These are phyloP conservation scores for Bombus confusus DNA, from an alignment of 1,140 invertebrate species.

Conservation along the genomic window DNA sequence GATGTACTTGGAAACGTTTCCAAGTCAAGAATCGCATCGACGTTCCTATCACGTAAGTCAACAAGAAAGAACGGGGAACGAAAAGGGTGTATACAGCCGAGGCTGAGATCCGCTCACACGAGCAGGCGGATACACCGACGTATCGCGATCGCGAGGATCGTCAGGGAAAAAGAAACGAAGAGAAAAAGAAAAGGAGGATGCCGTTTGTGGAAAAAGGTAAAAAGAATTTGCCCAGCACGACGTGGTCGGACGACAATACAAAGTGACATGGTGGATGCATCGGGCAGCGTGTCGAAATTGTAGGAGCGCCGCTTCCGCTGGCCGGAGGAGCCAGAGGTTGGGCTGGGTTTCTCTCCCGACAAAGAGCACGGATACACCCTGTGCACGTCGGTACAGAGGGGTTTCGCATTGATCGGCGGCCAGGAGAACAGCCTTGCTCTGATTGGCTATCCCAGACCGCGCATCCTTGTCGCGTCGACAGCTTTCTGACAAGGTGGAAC, in stretches of 20 bases:
- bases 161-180: not conserved
- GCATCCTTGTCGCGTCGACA: slow-evolving; percentile 57
- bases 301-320: slow-evolving; percentile 29
- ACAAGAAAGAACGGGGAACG: not conserved
- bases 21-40: not conserved
- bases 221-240: not conserved
- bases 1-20: not conserved
- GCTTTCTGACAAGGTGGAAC: not conserved
- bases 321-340: slow-evolving; percentile 22
- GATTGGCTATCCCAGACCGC: slow-evolving; percentile 73
- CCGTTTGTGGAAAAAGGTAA: not conserved
- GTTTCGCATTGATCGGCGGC: slow-evolving; percentile 81
- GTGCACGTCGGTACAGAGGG: slow-evolving; percentile 78
- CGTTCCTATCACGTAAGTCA: slow-evolving; percentile 35
- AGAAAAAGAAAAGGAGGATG: not conserved
- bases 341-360: slow-evolving; percentile 55
- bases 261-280: slow-evolving; percentile 53
- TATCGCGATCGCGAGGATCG: not conserved
- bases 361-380: slow-evolving; percentile 65
- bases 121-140: too few relatives aligned
- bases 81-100: not conserved
- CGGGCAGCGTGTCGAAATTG: slow-evolving; percentile 37
- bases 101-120: not conserved
- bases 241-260: slow-evolving; percentile 17
- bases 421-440: slow-evolving; percentile 69